Base-by-base conservation (phyloP, 37 sponge, comb jelly and placozoan species). In the Eunapius fragilis region DNA sequence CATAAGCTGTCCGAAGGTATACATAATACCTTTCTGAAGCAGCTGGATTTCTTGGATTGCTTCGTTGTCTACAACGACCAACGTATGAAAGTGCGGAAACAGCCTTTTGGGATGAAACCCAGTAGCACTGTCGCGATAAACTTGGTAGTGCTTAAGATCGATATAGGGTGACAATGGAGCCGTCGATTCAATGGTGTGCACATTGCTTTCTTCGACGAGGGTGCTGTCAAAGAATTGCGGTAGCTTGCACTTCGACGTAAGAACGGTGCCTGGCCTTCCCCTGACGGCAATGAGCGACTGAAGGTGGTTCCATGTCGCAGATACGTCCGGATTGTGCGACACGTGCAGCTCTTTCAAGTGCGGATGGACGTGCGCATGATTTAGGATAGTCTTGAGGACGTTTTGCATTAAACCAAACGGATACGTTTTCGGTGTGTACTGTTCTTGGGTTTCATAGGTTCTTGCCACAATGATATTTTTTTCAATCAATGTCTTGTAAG, bases 81-180 rank as follows among this genome's bases (percentile, higher is more conserved):
- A 30, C 31, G 93, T 93, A 76, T 93, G 89, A 25, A 82, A 69
- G 76, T 89, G 78, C 4, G 93, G 93, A 72, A 79, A 93, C 19
- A 31, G 11, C 1, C 45, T 71, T 11, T 10, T 37, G 14, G n/a
- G 25, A 36, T 45, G 24, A 30, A 70, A n/a, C 2, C 91, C 84
- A 50, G 83, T 82, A 26, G 67, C 36, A 17, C 9, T 11, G 6
- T 36, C 35, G 23, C 70, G 37, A 25, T 79, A 81, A 25, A 90
- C 45, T 2, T 12, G 2, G 37, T 81, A 71, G 13, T 87, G 74
- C 2, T 26, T 48, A 22, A 91, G 80, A 31, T 91, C 85, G 72
- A 31, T 71, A 37, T 68, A 82, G 23, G 87, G 48, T 4, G 31
- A 30, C 9, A 69, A 37, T 25, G 80, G 73, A 37, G 31, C 37